Conservation (phyloP, 2,888 invertebrate species). For the Caenorhabditis wallacei region DNA sequence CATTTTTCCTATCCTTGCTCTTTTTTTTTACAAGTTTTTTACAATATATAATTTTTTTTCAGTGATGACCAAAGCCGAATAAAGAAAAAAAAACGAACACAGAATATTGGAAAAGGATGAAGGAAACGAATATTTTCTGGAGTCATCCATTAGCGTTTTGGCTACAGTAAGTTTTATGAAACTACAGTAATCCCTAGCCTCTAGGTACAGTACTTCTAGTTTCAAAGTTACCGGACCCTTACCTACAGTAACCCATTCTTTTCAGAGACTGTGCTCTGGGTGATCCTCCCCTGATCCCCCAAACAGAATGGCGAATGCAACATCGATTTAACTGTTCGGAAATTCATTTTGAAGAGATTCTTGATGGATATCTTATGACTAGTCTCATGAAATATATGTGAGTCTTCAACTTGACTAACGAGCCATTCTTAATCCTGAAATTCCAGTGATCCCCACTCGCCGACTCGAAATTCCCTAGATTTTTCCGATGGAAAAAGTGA, state of each 20-base stretch:
- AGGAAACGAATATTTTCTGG: conserved; percentile 37
- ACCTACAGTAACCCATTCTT: too few species aligned
- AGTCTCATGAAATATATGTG: conserved; percentile 26
- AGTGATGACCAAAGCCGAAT: conserved; percentile 31
- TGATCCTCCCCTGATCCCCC: conserved; percentile 5
- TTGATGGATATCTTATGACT: conserved; percentile 14
- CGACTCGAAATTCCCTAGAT: conserved; percentile 3
- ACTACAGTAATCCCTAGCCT: neutral
- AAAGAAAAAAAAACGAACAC: conserved; percentile 4
- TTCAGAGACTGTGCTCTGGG: conserved; percentile 27
- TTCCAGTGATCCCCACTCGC: too few species aligned
- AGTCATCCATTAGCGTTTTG: conserved; percentile 51
- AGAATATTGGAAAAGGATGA: conserved; percentile 10
- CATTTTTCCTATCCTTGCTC: neutral
- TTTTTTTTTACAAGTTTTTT: neutral
- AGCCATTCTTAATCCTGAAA: too few species aligned
- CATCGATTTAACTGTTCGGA: conserved; percentile 17
- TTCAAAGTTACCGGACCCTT: neutral
- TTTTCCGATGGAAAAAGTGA: conserved; percentile 29
- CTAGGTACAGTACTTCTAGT: too few species aligned
- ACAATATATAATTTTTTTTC: too few species aligned
- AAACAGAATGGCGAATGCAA: conserved; percentile 10
- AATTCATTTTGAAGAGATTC: conserved; percentile 16
- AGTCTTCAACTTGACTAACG: too few species aligned
- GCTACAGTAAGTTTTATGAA: conserved; percentile 38